These are phyloP conservation scores for Oxyura jamaicensis DNA, from an alignment of 2,113 vertebrate species.

Conservation along the genomic window DNA sequence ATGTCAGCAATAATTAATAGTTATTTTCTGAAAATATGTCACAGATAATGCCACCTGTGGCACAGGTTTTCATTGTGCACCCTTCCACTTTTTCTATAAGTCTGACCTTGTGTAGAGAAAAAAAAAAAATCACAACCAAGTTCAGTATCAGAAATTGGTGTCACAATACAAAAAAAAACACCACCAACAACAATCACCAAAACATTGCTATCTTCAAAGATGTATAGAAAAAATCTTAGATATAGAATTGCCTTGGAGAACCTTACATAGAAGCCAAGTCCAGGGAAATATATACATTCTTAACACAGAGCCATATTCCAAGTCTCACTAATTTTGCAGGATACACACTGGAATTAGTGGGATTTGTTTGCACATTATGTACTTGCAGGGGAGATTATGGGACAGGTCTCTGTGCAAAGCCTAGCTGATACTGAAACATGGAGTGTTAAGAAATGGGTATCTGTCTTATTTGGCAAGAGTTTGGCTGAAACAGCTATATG, in stretches of 20 bases:
- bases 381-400: not conserved
- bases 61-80: constrained; percentile 31
- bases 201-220: not conserved
- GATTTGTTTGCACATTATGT: not conserved
- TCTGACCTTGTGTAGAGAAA: constrained; percentile 25
- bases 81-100: constrained; percentile 33
- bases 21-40: constrained; percentile 25
- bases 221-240: not conserved
- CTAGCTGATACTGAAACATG: not conserved
- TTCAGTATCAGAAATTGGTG: not conserved
- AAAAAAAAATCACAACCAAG: not conserved
- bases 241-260: not conserved
- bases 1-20: constrained; percentile 1
- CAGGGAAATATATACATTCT: not conserved
- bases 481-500: not conserved
- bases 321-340: not conserved
- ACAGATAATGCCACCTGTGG: not conserved
- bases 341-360: not conserved
- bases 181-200: not conserved
- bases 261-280: not conserved
- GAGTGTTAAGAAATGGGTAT: not conserved
- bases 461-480: not conserved
- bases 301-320: not conserved
- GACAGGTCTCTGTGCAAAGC: not conserved
- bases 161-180: not conserved